These are phyloP conservation scores for Campylomormyrus tamandua DNA, from an alignment of 2,113 vertebrate genomes.

Conservation along the genomic window DNA sequence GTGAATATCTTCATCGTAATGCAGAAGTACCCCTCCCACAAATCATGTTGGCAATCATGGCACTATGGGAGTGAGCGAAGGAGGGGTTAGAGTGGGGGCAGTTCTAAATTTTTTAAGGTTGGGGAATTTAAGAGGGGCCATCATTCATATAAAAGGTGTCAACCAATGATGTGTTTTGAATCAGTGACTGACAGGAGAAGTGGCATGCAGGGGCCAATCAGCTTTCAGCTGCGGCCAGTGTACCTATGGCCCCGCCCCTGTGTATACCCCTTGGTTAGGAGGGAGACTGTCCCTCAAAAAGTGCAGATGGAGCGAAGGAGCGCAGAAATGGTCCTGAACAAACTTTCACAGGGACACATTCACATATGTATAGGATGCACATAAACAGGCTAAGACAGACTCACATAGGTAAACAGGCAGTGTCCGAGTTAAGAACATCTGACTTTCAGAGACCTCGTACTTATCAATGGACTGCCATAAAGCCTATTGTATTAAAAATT, in stretches of 20 bases:
- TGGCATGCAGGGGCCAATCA: background rate
- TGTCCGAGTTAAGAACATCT: no score
- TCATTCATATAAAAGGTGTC: background rate
- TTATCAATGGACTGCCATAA: no score
- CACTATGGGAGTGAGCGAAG: background rate
- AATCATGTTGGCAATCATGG: background rate
- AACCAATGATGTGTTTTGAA: background rate
- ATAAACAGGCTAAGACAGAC: background rate
- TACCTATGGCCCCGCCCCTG: background rate
- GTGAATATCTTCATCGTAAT: background rate
- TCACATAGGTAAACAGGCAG: background rate
- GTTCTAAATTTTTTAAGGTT: no score
- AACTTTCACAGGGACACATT: background rate
- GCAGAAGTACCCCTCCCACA: background rate
- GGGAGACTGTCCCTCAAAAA: background rate
- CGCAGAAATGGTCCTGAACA: background rate
- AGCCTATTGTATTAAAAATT: no score
- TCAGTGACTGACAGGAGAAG: background rate
- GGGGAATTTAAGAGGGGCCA: background rate
- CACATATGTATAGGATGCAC: background rate
- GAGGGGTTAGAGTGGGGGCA: background rate
- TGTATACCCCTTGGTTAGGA: background rate
- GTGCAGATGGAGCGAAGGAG: background rate
- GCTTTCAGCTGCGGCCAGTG: background rate
- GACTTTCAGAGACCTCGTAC: no score